These are phyloP conservation scores for Cylloceria caligata DNA, from an alignment of 2,888 invertebrate species.

Conservation along the genomic window DNA sequence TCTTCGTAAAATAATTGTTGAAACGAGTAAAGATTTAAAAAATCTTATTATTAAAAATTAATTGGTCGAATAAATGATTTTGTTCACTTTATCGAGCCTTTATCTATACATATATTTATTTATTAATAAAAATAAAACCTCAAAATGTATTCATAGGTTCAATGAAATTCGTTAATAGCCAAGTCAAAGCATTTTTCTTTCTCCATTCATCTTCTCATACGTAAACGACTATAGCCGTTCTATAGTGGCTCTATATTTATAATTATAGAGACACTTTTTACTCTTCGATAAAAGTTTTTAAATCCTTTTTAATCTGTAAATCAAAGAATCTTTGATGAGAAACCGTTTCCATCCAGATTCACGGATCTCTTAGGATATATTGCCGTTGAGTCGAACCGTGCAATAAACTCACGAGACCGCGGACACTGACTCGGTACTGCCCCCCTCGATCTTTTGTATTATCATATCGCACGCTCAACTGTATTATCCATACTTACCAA, in stretches of 20 bases:
- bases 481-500: conserved; percentile 14
- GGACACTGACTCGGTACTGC: conserved; percentile 53
- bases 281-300: background rate
- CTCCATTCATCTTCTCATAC: background rate
- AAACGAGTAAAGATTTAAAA: too few relatives aligned
- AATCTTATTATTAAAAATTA: too few relatives aligned
- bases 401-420: conserved; percentile 59
- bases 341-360: conserved; percentile 17
- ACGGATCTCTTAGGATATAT: conserved; percentile 20
- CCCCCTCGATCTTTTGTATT: conserved; percentile 27
- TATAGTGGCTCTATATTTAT: too few relatives aligned
- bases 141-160: background rate
- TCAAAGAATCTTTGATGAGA: conserved; percentile 11
- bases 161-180: background rate
- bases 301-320: background rate
- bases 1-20: too few relatives aligned
- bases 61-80: too few relatives aligned
- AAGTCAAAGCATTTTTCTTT: background rate
- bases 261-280: background rate
- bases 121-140: too few relatives aligned
- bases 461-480: conserved; percentile 17
- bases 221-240: background rate
- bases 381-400: conserved; percentile 24
- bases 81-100: too few relatives aligned
- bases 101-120: too few relatives aligned